Base-by-base conservation (phyloP, 2,888 invertebrate genomes). In the Cheilosia pagana region DNA sequence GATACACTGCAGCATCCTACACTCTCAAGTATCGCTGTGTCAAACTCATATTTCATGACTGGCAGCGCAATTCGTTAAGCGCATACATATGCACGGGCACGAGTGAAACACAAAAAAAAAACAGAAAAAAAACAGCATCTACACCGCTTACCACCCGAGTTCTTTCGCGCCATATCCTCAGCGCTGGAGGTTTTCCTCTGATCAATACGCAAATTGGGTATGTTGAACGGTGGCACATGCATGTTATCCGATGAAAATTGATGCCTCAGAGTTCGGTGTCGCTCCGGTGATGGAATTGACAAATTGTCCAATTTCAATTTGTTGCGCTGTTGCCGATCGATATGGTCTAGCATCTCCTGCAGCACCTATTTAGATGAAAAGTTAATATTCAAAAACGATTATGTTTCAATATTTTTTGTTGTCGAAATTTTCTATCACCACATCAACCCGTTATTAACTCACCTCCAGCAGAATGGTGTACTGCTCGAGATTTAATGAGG, bases 261-360 rank as follows among this genome's bases (percentile, higher is more conserved):
- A 91, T 97, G 96, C 28, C 96, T 94, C 65, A 97, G 92, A 0
- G 94, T 93, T 25, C 96, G 94, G 90, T 95, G 95, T 35, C 96
- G 93, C 87, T 96, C 97, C 0, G 96, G 96, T 89, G 95, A 96
- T 60, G 95, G 94, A 88, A 95, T 92, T 48, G 95, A 94, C 81
- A 95, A 92, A 91, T 95, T 95, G 90, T 98, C 98, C 89, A 96
- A 91, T 92, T 97, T 97, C 91, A 98, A 93, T 92, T 97, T 97
- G 92, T 96, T 96, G 62, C 97, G 94, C 90, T 98, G 97, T 90
- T 96, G 96, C 87, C 96, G 94, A 91, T 97, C 97, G 87, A 98
- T 97, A 89, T 95, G 95, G 89, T 96, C 96, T 89, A 99, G 93
- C 98, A 99, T 98, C 88, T 98, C 97, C 90, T 98, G 96, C 77